Percentiles rank a stretch among this genome's conserved stretches.
Conservation (phyloP, 1,140 invertebrate species). For the Acyrthosiphon pisum region DNA sequence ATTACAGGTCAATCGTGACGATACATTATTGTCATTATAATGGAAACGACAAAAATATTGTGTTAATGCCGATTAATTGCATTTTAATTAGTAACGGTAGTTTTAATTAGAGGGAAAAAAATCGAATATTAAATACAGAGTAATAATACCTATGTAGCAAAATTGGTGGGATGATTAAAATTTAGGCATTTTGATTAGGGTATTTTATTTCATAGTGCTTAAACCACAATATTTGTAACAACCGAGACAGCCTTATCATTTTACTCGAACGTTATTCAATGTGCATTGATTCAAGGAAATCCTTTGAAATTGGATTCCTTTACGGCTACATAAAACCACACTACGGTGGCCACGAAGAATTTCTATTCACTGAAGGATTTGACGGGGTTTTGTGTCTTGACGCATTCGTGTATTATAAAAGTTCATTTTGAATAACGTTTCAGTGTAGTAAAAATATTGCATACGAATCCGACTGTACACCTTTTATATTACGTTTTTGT, state of each 20-base stretch:
- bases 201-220: background rate
- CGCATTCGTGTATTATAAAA: conserved; percentile 11
- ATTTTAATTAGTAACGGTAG: background rate
- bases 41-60: background rate
- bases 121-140: background rate
- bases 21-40: background rate
- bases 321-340: background rate
- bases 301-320: conserved; percentile 31
- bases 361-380: conserved; percentile 1
- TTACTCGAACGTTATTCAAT: background rate
- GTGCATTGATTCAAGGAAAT: conserved; percentile 19
- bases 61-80: background rate
- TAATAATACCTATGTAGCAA: background rate
- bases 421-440: conserved; percentile 25
- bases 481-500: background rate
- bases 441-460: background rate
- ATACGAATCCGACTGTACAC: background rate
- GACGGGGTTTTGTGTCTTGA: background rate
- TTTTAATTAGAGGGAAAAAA: background rate
- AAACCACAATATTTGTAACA: background rate
- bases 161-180: background rate
- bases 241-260: background rate
- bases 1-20: too few relatives aligned
- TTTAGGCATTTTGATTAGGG: background rate
- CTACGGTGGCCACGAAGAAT: background rate